These are phyloP conservation scores for Pionites leucogaster DNA, from an alignment of 2,113 vertebrate genomes.

Conservation along the genomic window DNA sequence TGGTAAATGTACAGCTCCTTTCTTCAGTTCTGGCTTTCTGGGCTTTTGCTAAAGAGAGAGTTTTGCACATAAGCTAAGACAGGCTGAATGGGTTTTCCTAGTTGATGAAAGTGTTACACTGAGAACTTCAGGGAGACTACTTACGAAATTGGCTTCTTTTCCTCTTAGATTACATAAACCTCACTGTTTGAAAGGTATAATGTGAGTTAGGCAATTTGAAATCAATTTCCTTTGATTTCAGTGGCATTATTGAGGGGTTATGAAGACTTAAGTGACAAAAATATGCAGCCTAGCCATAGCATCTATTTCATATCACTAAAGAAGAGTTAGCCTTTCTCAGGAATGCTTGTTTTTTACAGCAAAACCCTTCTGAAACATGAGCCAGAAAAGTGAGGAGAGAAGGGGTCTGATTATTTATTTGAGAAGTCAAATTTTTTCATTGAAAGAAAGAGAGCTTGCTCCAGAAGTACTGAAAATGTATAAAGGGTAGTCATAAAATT, in stretches of 20 bases:
- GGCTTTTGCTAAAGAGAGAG: not conserved
- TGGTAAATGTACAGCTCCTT: not conserved
- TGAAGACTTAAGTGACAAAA: not conserved
- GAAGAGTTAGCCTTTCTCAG: not conserved
- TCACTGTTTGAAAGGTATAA: not conserved
- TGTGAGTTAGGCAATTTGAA: not conserved
- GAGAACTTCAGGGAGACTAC: not conserved
- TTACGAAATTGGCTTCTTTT: not conserved
- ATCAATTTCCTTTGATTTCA: not conserved
- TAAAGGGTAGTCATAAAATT: not conserved
- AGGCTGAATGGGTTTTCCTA: not conserved
- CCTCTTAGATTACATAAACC: not conserved
- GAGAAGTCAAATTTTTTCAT: not conserved
- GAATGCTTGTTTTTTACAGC: not conserved
- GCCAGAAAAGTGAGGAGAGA: not conserved
- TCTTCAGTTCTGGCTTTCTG: not conserved
- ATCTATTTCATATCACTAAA: not conserved
- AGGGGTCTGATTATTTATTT: not conserved
- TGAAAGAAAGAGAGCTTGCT: not conserved
- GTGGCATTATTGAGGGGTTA: not conserved
- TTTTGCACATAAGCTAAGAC: not conserved
- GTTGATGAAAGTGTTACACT: not conserved
- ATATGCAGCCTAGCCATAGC: not conserved
- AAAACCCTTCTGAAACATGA: not conserved
- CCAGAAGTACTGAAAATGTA: not conserved